Conservation (phyloP, 2,113 vertebrate genomes). For the Oncorhynchus mykiss region DNA sequence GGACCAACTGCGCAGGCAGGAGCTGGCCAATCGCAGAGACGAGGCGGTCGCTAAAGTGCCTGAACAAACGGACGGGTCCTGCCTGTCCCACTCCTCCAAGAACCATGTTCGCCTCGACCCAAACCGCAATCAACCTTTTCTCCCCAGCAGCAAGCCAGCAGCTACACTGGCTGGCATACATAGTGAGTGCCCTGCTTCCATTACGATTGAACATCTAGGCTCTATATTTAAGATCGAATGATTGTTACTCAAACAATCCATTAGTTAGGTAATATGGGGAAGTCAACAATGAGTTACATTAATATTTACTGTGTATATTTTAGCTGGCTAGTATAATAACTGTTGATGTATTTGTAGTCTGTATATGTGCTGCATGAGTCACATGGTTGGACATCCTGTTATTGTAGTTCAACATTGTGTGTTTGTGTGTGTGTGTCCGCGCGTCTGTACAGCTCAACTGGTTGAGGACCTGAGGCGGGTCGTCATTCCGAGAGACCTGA, state of each 20-base stretch:
- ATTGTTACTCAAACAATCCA: background rate
- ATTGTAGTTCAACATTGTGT: background rate
- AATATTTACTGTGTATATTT: background rate
- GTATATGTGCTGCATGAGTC: too few species aligned
- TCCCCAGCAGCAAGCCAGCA: slow-evolving; percentile 70
- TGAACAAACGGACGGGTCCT: slow-evolving; percentile 86
- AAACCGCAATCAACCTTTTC: slow-evolving; percentile 63
- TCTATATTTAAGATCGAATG: background rate
- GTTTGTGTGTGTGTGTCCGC: slow-evolving; percentile 16
- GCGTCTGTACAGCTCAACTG: slow-evolving; percentile 74
- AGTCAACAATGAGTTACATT: background rate
- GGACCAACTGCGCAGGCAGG: slow-evolving; percentile 91
- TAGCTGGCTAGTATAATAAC: too few species aligned
- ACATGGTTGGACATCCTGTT: too few species aligned
- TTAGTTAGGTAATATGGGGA: background rate
- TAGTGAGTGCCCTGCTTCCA: slow-evolving; percentile 74
- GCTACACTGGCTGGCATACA: slow-evolving; percentile 83
- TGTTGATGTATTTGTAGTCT: too few species aligned
- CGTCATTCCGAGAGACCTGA: slow-evolving; percentile 87
- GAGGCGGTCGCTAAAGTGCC: slow-evolving; percentile 69
- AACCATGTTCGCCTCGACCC: slow-evolving; percentile 61
- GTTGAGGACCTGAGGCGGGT: slow-evolving; percentile 86
- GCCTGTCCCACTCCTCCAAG: slow-evolving; percentile 75
- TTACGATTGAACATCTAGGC: background rate
- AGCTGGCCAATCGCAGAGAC: slow-evolving; percentile 79